Evolutionary conservation across 2,113 vertebrate genomes (phyloP), one percentile per base, ranked within the genome.

Genomic region (Scytalopus superciliaris): DNA sequence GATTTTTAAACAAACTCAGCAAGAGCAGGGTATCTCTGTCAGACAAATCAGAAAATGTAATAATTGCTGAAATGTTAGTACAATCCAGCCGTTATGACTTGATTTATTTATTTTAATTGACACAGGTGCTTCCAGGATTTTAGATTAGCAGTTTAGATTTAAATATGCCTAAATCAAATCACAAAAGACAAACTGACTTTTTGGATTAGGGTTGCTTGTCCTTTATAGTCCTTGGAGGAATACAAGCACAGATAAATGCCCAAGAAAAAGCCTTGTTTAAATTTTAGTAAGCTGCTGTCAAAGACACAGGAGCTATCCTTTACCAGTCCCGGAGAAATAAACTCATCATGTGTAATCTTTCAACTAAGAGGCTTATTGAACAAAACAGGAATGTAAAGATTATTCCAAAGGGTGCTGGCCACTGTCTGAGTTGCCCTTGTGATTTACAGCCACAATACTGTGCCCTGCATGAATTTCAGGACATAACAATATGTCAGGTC

Each of bases 341-440:
- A 89, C 28, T 63, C 39, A 57, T 85, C 30, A 42, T 56, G 24
- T 5, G 7, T 55, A 57, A 56, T 83, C 60, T 91, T 97, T 96
- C 79, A 92, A 33, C 66, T 76, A 73, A 94, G 73, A 82, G 33
- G 21, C 49, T 94, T 97, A 95, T 47, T 95, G 77, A 89, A 84
- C 33, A 72, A 66, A 94, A 37, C 59, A 84, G 87, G 64, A 90
- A 78, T 84, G 49, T 96, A 78, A 93, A 93, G 75, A 77, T 81
- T 95, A 89, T 90, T 95, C 45, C 42, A 76, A 66, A 93, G 42
- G 33, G 14, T 64, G 28, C 31, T 70, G 66, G 16, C 69, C 81
- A 37, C 76, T 72, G 56, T 53, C 33, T 68, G 88, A 94, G 67
- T 72, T 83, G 55, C 68, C 35, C 14, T 78, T 72, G 52, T 94